These are phyloP conservation scores for Azorinus chamasolen DNA, from an alignment of 2,888 invertebrate genomes.

Conservation along the genomic window DNA sequence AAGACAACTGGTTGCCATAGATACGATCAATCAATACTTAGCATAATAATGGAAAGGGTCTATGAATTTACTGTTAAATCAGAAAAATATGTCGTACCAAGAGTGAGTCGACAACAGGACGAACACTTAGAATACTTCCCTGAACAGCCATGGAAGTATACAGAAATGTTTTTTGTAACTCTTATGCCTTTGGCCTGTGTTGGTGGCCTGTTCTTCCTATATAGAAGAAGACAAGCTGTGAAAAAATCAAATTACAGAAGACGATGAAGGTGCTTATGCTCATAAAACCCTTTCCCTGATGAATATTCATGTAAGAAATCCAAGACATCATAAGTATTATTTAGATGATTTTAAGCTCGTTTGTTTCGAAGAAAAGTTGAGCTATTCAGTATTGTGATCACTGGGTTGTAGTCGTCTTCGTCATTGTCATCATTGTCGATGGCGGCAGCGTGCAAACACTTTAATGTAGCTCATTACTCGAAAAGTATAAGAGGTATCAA, in stretches of 20 bases:
- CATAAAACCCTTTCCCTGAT: no score
- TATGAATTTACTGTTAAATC: slow-evolving; percentile 67
- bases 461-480: no score
- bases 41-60: slow-evolving; percentile 75
- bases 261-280: slow-evolving; percentile 37
- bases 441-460: no score
- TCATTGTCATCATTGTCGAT: no score
- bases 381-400: no score
- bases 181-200: slow-evolving; percentile 56
- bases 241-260: slow-evolving; percentile 38
- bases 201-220: slow-evolving; percentile 53
- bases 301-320: no score
- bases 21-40: slow-evolving; percentile 78
- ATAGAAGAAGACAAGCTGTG: slow-evolving; percentile 29
- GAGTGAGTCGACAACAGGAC: slow-evolving; percentile 57
- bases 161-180: slow-evolving; percentile 64
- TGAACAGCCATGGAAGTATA: slow-evolving; percentile 78
- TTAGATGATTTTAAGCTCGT: no score
- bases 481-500: no score
- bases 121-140: slow-evolving; percentile 72
- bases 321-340: no score
- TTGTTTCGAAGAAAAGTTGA: no score
- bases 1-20: slow-evolving; percentile 80
- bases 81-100: slow-evolving; percentile 69
- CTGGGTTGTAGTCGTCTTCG: no score